Base-by-base conservation (phyloP, 2,888 invertebrate genomes). In the Melinopterus prodromus region DNA sequence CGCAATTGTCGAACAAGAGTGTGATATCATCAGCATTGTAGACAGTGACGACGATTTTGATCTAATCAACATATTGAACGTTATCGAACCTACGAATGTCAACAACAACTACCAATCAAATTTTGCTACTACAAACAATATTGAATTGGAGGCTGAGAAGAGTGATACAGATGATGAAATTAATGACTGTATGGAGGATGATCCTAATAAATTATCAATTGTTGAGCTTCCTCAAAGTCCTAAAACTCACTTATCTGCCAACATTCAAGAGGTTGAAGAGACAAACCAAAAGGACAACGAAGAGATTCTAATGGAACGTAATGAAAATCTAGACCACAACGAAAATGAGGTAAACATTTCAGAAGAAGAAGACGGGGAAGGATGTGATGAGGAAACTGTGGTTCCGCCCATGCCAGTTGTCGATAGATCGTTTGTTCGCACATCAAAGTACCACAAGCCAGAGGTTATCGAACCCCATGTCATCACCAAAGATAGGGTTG, bases 381-480 rank as follows among this genome's bases (percentile, higher is more conserved):
- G 14, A 16, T 12, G 26, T 71, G 14, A n/a, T 16, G 14, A 26
- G 9, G 26, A 71, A 6, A 71, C 7, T 71, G 71, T 15, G 71
- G 14, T 71, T 71, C 7, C 14, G 6, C 7, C 71, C 26, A 16
- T 2, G n/a, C 71, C 71, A n/a, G n/a, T 74, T 7, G 74, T 74
- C 1, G 74, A 36, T 36, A 74, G 74, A 35, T 74, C 74, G 36
- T 74, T 74, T 74, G n/a, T 74, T 74, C 7, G 4, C n/a, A 12
- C 0, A 2, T 26, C 77, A 9, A 80, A 79, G 78, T 84, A 80
- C 69, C 80, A 76, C 37, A 85, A 82, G 80, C 84, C 84, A n/a
- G 84, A 83, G 7, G 83, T 87, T 36, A 82, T 86, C 26, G 85
- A 86, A 78, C 85, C 80, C 81, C 86, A 82, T 82, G 79, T 79